Base-by-base conservation (phyloP, 1,140 invertebrate species). In the Drosophila sp. region DNA sequence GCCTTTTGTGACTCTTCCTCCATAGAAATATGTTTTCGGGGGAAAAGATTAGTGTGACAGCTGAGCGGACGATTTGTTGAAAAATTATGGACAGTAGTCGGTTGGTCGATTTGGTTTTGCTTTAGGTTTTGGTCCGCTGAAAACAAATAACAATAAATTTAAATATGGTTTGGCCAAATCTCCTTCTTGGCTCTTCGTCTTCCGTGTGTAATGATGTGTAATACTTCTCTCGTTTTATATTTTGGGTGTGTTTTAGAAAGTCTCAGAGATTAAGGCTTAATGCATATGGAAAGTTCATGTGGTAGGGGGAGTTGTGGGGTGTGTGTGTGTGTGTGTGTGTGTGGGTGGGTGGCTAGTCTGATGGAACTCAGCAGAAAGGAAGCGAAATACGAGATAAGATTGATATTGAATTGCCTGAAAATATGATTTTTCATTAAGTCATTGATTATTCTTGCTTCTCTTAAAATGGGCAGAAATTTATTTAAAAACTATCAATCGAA, bases 51-150 rank as follows among this genome's bases (percentile, higher is more conserved):
- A 89, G 80, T 89, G 84, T 89, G 84, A 87, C 84, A 87, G 84
- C 84, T 89, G 80, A 87, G 85, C 83, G 84, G 44, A 89, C 83
- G 77, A 89, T 89, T 87, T 87, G 84, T 84, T 89, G 80, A 80
- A 79, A 87, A 87, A 87, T 87, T 87, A 87, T 87, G 84, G 84
- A 87, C 84, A 87, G 83, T 87, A 87, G 83, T 86, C 79, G 84
- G 44, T 47, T 2, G 17, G 6, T 47, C 23, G n/a, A 17, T 7
- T 25, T 25, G 44, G 44, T 47, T 38, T 38, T 3, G 35, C 23
- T 50, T 25, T 25, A 7, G 40, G 40, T 41, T 38, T 50, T 10
- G 44, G 50, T 58, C 54, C 60, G 82, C 76, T 71, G 76, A 40
- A 69, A 72, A 72, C 70, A 76, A 80, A 84, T 87, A 87, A 82